Evolutionary conservation across 2,797 vertebrate genomes (phyloP), one percentile per base, ranked within the genome.

Genomic region (Morelia viridis): DNA sequence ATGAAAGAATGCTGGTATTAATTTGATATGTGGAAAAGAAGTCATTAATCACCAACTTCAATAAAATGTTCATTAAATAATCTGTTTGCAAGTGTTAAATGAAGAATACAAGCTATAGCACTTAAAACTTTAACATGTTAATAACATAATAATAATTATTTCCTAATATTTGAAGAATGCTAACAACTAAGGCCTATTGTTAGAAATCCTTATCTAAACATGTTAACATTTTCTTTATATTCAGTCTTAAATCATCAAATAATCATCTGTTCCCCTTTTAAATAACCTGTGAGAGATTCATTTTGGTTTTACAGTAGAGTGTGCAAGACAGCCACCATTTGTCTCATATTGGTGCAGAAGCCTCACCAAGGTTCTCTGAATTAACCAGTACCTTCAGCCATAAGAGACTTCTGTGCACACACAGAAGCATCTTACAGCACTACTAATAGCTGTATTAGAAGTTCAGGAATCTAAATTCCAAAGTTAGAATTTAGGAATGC

Each of bases 21-120:
- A 17, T 65, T 65, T 94, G 5, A 31, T 17, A 84, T 50, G 11
- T 58, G 31, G 41, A 93, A 83, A 10, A 61, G 68, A 53, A 88
- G 87, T 0, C 31, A 4, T 86, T 19, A 28, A 57, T 28, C 13
- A 85, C 0, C 50, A 24, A 50, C 5, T 41, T 12, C 9, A 86
- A 50, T 4, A 26, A 60, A 35, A 0, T 2, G 65, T 31, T 9
- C 13, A 57, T 4, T 62, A 13, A 28, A 4, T 2, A 5, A 1
- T 0, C 22, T 93, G 86, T 61, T 94, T 88, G 0, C 1, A 71
- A 5, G 26, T n/a, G 26, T 28, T 50, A 58, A 60, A 31, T n/a
- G 56, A 46, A 68, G 50, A 91, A 28, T 86, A 68, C 50, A 19
- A 85, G 6, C 68, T 86, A 91, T 41, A 85, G 46, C 19, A 90